Evolutionary conservation across 1,140 invertebrate genomes (phyloP).

Genomic region (Platorchestia sp.): DNA sequence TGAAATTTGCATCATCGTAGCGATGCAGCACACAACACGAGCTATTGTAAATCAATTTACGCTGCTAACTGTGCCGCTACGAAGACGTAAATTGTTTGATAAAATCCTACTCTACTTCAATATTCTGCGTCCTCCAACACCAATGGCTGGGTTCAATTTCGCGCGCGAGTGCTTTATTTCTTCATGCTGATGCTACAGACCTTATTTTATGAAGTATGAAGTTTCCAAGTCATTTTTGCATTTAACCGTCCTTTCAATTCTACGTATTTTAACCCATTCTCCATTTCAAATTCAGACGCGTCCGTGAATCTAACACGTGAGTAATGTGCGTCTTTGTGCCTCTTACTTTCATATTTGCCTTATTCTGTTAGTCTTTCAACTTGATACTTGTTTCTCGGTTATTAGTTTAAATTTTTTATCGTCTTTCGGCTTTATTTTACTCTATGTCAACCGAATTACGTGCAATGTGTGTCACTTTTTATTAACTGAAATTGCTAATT

Average conservation of each 20-base stretch:
- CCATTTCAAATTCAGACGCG: background rate
- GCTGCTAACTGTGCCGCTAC: too few relatives aligned
- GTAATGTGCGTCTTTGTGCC: background rate
- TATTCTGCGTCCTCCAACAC: too few relatives aligned
- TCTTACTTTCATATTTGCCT: background rate
- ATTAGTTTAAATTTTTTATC: background rate
- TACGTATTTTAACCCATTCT: background rate
- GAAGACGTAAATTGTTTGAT: too few relatives aligned
- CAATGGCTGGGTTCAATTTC: too few relatives aligned
- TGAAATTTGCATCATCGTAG: too few relatives aligned
- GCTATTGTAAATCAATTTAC: too few relatives aligned
- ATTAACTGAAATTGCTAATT: background rate
- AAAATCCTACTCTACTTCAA: too few relatives aligned
- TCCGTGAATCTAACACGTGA: too few relatives aligned
- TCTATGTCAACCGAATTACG: background rate
- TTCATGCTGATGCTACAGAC: too few relatives aligned
- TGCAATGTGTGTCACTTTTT: background rate
- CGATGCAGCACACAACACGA: too few relatives aligned
- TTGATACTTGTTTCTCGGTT: background rate
- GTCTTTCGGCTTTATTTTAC: background rate
- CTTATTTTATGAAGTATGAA: too few relatives aligned
- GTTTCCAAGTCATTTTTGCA: background rate
- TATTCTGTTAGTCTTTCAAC: background rate
- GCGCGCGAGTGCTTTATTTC: too few relatives aligned
- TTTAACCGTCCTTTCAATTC: background rate